Percentiles rank a stretch among this genome's conserved stretches.
Evolutionary conservation across 2,113 vertebrate genomes (phyloP).

Genomic region (Sinocyclocheilus maitianheensis): DNA sequence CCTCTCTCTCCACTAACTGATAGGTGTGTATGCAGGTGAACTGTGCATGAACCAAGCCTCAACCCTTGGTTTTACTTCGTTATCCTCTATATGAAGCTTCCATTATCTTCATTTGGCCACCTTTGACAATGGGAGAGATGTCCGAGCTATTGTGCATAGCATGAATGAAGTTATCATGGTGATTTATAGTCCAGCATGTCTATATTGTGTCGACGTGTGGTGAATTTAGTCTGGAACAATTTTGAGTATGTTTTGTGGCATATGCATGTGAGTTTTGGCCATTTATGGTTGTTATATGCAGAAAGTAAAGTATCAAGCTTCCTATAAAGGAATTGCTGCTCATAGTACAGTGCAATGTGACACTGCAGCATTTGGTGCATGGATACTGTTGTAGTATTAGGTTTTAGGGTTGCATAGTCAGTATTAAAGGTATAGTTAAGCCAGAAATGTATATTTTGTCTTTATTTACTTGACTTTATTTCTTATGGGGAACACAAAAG

Average conservation of each 20-base stretch:
- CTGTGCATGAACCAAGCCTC: constrained; percentile 42
- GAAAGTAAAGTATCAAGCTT: not conserved
- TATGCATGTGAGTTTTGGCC: not conserved
- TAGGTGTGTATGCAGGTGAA: constrained; percentile 80
- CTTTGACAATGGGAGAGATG: not conserved
- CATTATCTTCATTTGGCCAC: not conserved
- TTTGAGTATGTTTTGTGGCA: not conserved
- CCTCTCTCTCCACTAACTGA: constrained; percentile 69
- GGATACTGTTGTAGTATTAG: not conserved
- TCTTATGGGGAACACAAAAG: not conserved
- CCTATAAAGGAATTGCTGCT: not conserved
- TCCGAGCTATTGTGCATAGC: not conserved
- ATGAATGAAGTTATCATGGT: not conserved
- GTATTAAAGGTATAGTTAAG: not conserved
- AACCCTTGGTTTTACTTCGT: not conserved
- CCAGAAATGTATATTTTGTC: not conserved
- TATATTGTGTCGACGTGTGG: constrained; percentile 2
- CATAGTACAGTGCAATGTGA: not conserved
- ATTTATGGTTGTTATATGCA: not conserved
- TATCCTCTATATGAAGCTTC: not conserved
- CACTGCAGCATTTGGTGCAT: not conserved
- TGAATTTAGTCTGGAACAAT: not conserved
- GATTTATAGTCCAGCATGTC: not conserved
- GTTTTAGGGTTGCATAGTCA: not conserved
- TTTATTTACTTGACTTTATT: not conserved